These are phyloP conservation scores for Cataglyphis altisquamis DNA, from an alignment of 2,888 invertebrate species.

Conservation along the genomic window DNA sequence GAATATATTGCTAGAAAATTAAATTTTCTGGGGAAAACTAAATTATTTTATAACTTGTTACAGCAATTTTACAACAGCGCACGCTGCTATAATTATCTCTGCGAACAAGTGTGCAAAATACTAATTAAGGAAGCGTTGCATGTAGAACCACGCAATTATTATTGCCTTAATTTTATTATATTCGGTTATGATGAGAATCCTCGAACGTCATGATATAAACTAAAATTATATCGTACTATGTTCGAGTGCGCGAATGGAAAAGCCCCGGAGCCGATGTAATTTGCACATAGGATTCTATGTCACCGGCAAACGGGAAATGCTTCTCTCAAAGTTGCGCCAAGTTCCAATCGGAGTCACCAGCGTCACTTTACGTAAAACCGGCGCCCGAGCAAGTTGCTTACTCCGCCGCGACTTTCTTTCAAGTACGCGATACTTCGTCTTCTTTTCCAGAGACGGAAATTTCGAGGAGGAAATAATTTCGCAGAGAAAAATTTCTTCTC, in stretches of 20 bases:
- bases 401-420: slow-evolving; percentile 54
- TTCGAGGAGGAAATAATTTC: slow-evolving; percentile 50
- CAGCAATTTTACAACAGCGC: neutral
- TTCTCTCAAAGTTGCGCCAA: slow-evolving; percentile 43
- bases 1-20: slow-evolving; percentile 1
- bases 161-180: slow-evolving; percentile 26
- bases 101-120: slow-evolving; percentile 24
- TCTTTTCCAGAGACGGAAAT: slow-evolving; percentile 53
- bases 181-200: neutral
- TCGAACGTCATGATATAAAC: neutral
- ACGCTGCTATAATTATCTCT: neutral
- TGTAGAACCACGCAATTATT: neutral
- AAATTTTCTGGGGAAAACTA: neutral
- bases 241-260: slow-evolving; percentile 40
- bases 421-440: slow-evolving; percentile 63
- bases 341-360: slow-evolving; percentile 52
- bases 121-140: slow-evolving; percentile 19
- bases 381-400: slow-evolving; percentile 55
- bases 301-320: slow-evolving; percentile 59
- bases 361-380: slow-evolving; percentile 65
- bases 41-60: slow-evolving; percentile 30
- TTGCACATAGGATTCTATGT: slow-evolving; percentile 56
- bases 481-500: neutral
- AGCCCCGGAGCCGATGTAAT: slow-evolving; percentile 54
- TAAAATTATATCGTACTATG: slow-evolving; percentile 42